Evolutionary conservation across 2,888 invertebrate genomes (phyloP), one percentile per base, ranked within the genome.

Genomic region (Strigamia crassipes): DNA sequence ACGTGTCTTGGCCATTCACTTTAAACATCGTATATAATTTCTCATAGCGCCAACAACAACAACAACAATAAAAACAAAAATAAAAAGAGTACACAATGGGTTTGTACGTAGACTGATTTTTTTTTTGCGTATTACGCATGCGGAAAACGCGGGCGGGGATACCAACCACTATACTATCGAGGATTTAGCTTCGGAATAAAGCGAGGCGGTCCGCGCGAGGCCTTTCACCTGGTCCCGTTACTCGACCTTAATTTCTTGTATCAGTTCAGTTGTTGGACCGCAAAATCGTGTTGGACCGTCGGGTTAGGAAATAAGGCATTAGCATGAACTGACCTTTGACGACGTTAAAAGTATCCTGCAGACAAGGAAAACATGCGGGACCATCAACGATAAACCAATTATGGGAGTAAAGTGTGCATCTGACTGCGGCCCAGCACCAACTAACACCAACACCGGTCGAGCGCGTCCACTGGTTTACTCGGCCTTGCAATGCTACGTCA

Each of bases 201-300:
- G 34, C 34, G 34, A 34, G 61, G n/a, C 61, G 3, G 61, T 5
- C 61, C 6, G 10, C 23, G 6, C 13, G 61, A 61, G 61, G 61
- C 61, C 61, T 61, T 61, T 61, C 61, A 61, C 61, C 61, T 10
- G 61, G 10, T 61, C 61, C 61, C 61, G 61, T 61, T 61, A 61
- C 10, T 18, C 61, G 61, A 61, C 61, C 61, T 61, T 61, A 34
- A 34, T 34, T 15, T 21, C 23, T 18, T 23, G 10, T 23, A 18
- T 21, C 61, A 61, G 61, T 61, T 61, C 21, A 18, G 18, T 18
- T 61, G 61, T 18, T 23, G 61, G 9, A 46, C 10, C 2, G 42
- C 15, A 2, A 6, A 15, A 12, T n/a, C 2, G 6, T 61, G 23
- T 21, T 34, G 6, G 34, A 5, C 3, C 10, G 15, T 51, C 4